These are phyloP conservation scores for Leptestheria dahalacensis DNA, from an alignment of 1,140 invertebrate genomes.

Conservation along the genomic window DNA sequence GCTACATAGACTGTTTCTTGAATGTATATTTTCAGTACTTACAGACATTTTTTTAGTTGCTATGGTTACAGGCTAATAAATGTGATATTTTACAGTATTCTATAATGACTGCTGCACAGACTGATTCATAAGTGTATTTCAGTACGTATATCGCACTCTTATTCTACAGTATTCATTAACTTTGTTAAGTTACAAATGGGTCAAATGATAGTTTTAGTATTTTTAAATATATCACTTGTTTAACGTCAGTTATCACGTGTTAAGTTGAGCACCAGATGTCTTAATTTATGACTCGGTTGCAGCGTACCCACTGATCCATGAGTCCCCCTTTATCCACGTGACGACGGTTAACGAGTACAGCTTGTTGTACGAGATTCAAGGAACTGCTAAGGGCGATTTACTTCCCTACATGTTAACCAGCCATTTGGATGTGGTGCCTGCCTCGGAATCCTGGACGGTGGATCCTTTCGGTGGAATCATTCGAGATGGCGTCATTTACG, in stretches of 20 bases:
- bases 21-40: no score
- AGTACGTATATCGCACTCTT: no score
- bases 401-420: conserved; percentile 36
- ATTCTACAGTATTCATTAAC: no score
- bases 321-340: conserved; percentile 27
- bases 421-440: conserved; percentile 43
- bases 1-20: no score
- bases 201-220: no score
- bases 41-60: no score
- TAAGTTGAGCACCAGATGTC: neutral
- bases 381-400: conserved; percentile 24
- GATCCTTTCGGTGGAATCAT: conserved; percentile 36
- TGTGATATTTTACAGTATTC: no score
- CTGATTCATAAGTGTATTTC: no score
- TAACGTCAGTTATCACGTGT: conserved; percentile 2
- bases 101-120: no score
- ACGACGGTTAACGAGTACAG: conserved; percentile 35
- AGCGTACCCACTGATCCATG: conserved; percentile 34
- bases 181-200: no score
- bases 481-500: conserved; percentile 36
- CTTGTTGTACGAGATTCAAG: conserved; percentile 32
- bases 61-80: no score
- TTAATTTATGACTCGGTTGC: conserved; percentile 18
- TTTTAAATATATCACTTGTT: neutral
- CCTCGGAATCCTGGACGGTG: conserved; percentile 30